phyloP scores from a whole-genome alignment of 2,113 vertebrate species.

The Carassius auratus region DNA sequence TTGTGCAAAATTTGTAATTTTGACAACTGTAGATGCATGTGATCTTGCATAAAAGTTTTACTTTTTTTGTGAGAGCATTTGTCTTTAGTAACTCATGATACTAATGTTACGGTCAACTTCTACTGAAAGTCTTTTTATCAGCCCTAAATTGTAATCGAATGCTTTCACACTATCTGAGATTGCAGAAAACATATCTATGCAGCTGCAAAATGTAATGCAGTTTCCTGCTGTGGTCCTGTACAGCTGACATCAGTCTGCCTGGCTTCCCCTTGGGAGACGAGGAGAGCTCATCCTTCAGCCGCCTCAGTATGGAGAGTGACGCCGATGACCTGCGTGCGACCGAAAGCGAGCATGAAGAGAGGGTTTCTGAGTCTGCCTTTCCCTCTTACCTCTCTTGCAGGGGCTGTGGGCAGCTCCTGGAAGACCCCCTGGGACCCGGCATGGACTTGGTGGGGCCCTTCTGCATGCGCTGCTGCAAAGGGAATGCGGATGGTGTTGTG shows the following conservation, averaged over 20 bases:
- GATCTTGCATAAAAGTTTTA: background rate
- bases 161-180: background rate
- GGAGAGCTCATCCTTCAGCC: slow-evolving; percentile 84
- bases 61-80: background rate
- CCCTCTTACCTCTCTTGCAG: slow-evolving; percentile 81
- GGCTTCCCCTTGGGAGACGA: slow-evolving; percentile 87
- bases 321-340: slow-evolving; percentile 78
- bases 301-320: slow-evolving; percentile 87
- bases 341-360: slow-evolving; percentile 72
- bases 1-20: background rate
- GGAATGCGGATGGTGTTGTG: slow-evolving; percentile 62
- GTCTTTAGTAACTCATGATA: background rate
- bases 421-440: slow-evolving; percentile 74
- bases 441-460: slow-evolving; percentile 73
- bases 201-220: slow-evolving; percentile 25
- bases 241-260: slow-evolving; percentile 87
- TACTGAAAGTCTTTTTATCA: background rate
- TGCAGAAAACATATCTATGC: background rate
- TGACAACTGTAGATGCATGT: background rate
- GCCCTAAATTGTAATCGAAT: background rate
- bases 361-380: slow-evolving; percentile 69
- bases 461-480: slow-evolving; percentile 79
- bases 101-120: background rate
- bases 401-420: slow-evolving; percentile 83
- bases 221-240: slow-evolving; percentile 67